phyloP scores from a whole-genome alignment of 37 sponge, comb jelly and placozoan genomes.

The Amphimedon queenslandica region DNA sequence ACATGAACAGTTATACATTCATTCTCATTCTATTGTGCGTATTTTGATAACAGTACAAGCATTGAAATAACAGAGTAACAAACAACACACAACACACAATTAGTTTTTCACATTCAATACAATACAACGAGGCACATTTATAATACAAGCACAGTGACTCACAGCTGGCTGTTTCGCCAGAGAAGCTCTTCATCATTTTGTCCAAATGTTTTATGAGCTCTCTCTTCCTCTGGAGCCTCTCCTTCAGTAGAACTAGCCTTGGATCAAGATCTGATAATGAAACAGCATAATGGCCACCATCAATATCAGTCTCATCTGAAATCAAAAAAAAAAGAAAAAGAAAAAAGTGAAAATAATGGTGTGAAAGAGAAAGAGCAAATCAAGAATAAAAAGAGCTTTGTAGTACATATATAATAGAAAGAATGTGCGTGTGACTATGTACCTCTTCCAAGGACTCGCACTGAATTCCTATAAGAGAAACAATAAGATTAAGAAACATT shows the following conservation, averaged over 20 bases:
- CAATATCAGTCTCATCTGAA: slow-evolving; percentile 2
- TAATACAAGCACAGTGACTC: too few relatives aligned
- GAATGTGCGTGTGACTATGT: background rate
- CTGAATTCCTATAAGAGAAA: slow-evolving; percentile 10
- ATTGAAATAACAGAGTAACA: too few relatives aligned
- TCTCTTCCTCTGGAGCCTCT: slow-evolving; percentile 37
- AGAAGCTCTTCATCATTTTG: slow-evolving; percentile 34
- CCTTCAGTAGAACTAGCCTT: slow-evolving; percentile 13
- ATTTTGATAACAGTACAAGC: too few relatives aligned
- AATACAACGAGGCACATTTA: too few relatives aligned
- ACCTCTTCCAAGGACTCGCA: background rate
- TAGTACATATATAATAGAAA: too few relatives aligned
- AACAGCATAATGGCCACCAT: background rate
- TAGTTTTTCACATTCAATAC: too few relatives aligned
- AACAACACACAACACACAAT: too few relatives aligned
- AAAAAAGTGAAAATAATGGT: too few relatives aligned
- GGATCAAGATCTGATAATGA: slow-evolving; percentile 11
- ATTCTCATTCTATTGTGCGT: too few relatives aligned
- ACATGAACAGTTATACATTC: too few relatives aligned
- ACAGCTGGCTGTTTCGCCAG: slow-evolving; percentile 21
- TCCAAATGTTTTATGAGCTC: slow-evolving; percentile 36
- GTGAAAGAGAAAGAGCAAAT: background rate
- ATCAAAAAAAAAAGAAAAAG: background rate
- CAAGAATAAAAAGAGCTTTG: too few relatives aligned
- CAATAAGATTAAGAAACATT: too few relatives aligned